phyloP scores from a whole-genome alignment of 2,113 vertebrate species.

The Cygnus atratus region DNA sequence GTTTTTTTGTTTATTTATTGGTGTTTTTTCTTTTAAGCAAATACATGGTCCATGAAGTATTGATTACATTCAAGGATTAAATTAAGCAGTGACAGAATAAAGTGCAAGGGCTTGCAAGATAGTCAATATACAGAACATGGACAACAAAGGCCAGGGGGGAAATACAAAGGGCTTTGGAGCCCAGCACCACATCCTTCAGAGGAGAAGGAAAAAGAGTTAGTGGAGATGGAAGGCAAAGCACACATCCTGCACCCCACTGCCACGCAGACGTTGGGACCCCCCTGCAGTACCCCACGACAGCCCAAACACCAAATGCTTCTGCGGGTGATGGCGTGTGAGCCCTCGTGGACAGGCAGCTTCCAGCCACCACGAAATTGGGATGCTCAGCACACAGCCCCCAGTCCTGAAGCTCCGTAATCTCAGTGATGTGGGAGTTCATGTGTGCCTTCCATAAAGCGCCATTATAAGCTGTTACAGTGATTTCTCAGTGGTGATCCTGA shows the following conservation, averaged over 20 bases:
- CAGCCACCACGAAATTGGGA: neutral
- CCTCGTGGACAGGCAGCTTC: neutral
- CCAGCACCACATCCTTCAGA: neutral
- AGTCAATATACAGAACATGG: neutral
- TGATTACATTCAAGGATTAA: conserved; percentile 51
- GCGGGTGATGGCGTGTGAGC: neutral
- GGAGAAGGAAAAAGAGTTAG: neutral
- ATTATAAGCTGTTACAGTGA: conserved; percentile 8
- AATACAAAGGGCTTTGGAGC: neutral
- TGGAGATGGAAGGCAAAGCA: neutral
- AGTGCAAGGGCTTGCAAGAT: neutral
- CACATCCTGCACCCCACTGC: neutral
- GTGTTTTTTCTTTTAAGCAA: conserved; percentile 14
- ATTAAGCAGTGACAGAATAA: conserved; percentile 35
- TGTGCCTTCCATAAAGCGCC: neutral
- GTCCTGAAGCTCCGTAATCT: neutral
- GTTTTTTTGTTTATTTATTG: neutral
- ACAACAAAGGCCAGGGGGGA: neutral
- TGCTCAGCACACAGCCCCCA: neutral
- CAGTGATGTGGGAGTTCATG: neutral
- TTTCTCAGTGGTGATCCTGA: conserved; percentile 49
- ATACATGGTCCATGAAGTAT: conserved; percentile 4
- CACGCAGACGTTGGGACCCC: accelerated
- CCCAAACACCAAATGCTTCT: neutral
- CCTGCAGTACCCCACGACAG: accelerated